A percentile compares a stretch with the other conserved stretches of the same genome.
phyloP scores from a whole-genome alignment of 2,113 vertebrate species.

The Sus scrofa region DNA sequence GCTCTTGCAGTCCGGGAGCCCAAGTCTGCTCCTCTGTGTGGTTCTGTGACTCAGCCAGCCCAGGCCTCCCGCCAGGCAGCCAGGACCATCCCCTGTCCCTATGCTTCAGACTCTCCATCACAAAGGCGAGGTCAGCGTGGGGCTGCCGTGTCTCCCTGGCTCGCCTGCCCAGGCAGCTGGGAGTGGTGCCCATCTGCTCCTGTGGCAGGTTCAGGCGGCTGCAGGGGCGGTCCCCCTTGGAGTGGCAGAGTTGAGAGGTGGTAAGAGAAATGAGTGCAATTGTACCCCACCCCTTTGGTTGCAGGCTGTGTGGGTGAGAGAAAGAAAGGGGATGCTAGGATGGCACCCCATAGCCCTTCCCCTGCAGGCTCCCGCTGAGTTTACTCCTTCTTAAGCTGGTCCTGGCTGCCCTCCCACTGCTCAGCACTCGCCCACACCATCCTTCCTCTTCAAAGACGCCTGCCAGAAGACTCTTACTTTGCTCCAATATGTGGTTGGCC shows the following conservation, averaged over 20 bases:
- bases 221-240: background rate
- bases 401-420: background rate
- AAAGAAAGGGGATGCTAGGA: accelerated
- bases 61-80: background rate
- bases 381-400: background rate
- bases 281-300: background rate
- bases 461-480: constrained; percentile 31
- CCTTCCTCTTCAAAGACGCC: background rate
- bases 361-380: background rate
- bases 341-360: background rate
- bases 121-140: background rate
- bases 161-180: background rate
- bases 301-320: background rate
- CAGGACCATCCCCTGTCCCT: background rate
- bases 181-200: background rate
- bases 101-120: background rate
- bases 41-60: background rate
- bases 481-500: constrained; percentile 34
- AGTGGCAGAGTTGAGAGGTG: background rate
- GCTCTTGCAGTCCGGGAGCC: background rate
- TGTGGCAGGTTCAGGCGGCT: background rate
- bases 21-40: background rate
- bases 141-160: background rate
- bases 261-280: background rate
- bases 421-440: background rate